Evolutionary conservation across 2,797 vertebrate species (phyloP).

Genomic region (Leontopithecus rosalia): DNA sequence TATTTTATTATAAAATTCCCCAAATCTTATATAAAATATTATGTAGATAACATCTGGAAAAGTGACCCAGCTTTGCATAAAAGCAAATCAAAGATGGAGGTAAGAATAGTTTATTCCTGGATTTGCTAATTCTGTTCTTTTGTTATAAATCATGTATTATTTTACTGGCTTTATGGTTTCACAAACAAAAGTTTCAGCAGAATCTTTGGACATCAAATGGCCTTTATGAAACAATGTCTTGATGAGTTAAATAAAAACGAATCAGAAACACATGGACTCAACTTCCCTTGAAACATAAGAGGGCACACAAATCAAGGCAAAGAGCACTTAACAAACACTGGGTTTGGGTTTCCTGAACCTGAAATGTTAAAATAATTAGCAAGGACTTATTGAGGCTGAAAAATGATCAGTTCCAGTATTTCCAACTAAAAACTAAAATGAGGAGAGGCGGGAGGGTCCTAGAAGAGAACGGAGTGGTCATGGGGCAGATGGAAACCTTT

Average conservation of each 20-base stretch:
- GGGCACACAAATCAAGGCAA: constrained; percentile 78
- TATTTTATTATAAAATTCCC: not conserved
- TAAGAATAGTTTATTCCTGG: not conserved
- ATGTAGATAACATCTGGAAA: constrained; percentile 17
- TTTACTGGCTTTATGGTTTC: constrained; percentile 38
- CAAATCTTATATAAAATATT: not conserved
- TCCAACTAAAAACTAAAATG: constrained; percentile 66
- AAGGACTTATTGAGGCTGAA: constrained; percentile 78
- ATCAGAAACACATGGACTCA: constrained; percentile 79
- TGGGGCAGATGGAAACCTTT: not conserved
- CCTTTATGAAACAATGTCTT: constrained; percentile 78
- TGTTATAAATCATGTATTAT: constrained; percentile 7
- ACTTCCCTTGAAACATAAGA: constrained; percentile 80
- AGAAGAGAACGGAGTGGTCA: constrained; percentile 24
- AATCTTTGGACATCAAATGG: constrained; percentile 78
- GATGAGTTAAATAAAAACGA: constrained; percentile 78
- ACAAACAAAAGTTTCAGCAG: constrained; percentile 63
- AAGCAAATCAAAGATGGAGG: not conserved
- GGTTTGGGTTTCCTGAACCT: constrained; percentile 79
- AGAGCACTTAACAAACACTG: constrained; percentile 74
- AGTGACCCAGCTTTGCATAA: not conserved
- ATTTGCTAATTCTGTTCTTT: constrained; percentile 25
- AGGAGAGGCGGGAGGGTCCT: constrained; percentile 44
- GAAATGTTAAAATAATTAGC: constrained; percentile 81
- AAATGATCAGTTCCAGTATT: constrained; percentile 79